Conservation (phyloP, 2,113 vertebrate genomes). For the Puffinus mauretanicus region DNA sequence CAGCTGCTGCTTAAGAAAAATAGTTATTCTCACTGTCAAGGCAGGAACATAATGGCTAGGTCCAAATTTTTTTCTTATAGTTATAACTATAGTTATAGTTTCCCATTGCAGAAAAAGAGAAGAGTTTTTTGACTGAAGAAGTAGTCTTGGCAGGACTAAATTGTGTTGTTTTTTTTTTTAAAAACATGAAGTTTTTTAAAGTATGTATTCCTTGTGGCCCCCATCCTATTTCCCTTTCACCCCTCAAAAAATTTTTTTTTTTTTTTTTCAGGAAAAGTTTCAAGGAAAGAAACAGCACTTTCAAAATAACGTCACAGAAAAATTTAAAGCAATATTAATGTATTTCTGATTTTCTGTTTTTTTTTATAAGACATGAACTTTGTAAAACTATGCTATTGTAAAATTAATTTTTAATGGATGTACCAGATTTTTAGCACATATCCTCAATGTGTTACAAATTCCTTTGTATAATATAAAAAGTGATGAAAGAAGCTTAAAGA, state of each 20-base stretch:
- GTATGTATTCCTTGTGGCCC: neutral
- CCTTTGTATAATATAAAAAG: neutral
- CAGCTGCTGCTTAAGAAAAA: neutral
- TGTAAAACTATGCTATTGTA: neutral
- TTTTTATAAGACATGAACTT: neutral
- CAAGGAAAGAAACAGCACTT: neutral
- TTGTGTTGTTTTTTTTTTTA: neutral
- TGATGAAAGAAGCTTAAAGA: neutral
- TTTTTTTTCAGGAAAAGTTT: neutral
- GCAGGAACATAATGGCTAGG: neutral
- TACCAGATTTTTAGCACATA: neutral
- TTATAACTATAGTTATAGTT: neutral
- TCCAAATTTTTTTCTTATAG: neutral
- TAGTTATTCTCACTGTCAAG: neutral
- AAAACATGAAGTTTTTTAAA: accelerated
- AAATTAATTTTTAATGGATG: neutral
- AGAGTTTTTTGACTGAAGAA: neutral
- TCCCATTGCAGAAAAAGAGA: neutral
- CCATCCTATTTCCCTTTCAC: neutral
- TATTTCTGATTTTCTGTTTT: neutral
- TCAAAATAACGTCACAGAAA: neutral
- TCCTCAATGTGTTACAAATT: neutral
- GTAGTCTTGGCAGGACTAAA: neutral
- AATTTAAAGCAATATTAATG: neutral
- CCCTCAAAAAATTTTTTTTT: accelerated